Evolutionary conservation across 2,797 vertebrate genomes (phyloP).

Genomic region (Corythornis leucogaster): DNA sequence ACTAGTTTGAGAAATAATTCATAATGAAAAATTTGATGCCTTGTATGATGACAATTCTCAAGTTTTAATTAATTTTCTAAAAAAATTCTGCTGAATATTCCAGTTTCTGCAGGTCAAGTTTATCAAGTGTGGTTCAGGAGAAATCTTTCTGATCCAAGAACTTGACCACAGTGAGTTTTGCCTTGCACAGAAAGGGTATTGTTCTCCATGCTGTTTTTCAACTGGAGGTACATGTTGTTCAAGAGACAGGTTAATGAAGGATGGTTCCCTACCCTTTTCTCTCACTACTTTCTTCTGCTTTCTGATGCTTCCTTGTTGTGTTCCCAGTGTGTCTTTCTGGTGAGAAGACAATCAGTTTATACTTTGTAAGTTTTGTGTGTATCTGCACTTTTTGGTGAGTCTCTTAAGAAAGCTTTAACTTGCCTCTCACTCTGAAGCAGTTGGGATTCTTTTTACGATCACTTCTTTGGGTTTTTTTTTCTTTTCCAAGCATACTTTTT

Average conservation of each 20-base stretch:
- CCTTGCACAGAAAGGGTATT: background rate
- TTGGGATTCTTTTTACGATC: background rate
- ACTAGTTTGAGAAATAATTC: background rate
- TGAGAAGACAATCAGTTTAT: background rate
- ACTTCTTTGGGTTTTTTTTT: background rate
- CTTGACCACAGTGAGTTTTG: background rate
- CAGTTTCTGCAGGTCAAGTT: conserved; percentile 15
- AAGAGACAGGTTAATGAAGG: background rate
- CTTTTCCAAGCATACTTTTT: background rate
- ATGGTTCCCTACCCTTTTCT: background rate
- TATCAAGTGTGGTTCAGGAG: background rate
- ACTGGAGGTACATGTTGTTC: background rate
- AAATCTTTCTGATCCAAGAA: background rate
- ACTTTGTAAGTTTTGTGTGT: background rate
- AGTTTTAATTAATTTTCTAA: background rate
- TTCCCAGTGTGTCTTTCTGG: background rate
- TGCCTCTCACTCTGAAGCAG: background rate
- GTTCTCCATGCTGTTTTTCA: background rate
- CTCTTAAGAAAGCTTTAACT: background rate
- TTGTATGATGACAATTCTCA: background rate
- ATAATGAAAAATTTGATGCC: background rate
- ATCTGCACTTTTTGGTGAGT: background rate
- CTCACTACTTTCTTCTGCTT: background rate
- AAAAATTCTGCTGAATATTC: background rate
- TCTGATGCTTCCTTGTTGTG: background rate